Evolutionary conservation across 2,797 vertebrate genomes (phyloP), one percentile per base, ranked within the genome.

Genomic region (Eulemur albifrons): DNA sequence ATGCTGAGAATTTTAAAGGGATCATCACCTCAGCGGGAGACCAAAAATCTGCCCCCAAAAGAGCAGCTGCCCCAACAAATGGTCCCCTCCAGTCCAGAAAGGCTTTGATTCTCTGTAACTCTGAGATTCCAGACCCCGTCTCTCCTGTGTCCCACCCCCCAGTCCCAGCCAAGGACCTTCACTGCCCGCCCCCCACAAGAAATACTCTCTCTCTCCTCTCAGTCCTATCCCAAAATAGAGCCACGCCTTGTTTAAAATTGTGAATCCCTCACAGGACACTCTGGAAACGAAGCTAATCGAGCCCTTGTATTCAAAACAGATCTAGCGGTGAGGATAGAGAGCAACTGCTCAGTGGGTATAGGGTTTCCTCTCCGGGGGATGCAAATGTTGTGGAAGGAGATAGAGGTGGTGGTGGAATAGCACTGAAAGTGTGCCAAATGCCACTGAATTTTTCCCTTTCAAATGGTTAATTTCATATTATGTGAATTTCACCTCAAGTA

Each of bases 11-110:
- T 96, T 95, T 95, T 95, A 84, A 89, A 96, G 87, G 75, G 89
- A 93, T 96, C 93, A 92, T 95, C 89, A 85, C 95, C 93, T 97
- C 93, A 93, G 95, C 61, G 18, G 95, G 93, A 95, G 89, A 87
- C 87, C 87, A 69, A 92, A 93, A 82, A 21, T 93, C 73, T 88
- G 69, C 45, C 45, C 91, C 85, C 54, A 61, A 90, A 83, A 77
- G 63, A 93, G 9, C 27, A 81, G 81, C 90, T 88, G 27, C 43
- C 77, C 92, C 32, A 88, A 45, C 81, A 94, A 76, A 94, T 63
- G 86, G 50, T 92, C 23, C 70, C 27, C n/a, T 73, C 25, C 35
- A 21, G 38, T 40, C 54, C 27, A 54, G 80, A 52, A 77, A 35
- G 69, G 38, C 73, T 80, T 72, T 8, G 32, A 75, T 65, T 83